A percentile compares a stretch with the other conserved stretches of the same genome.
These are phyloP conservation scores for Cygnus atratus DNA, from an alignment of 2,113 vertebrate genomes.

Conservation along the genomic window DNA sequence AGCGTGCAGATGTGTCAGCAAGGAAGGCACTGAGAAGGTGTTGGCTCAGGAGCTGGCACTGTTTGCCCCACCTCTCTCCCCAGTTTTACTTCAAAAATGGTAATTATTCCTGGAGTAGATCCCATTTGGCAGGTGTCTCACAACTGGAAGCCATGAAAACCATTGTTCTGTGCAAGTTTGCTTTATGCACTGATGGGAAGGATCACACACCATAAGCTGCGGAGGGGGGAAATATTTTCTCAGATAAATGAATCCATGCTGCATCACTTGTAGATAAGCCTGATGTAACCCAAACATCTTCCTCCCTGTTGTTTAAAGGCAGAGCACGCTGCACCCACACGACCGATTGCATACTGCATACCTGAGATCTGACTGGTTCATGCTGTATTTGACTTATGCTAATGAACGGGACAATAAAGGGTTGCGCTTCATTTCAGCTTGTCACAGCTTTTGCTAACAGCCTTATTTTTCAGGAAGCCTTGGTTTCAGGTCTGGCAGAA, in stretches of 20 bases:
- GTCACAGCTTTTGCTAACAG: conserved; percentile 36
- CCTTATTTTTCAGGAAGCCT: background rate
- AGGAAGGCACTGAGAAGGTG: background rate
- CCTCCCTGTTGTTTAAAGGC: background rate
- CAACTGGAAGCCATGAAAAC: background rate
- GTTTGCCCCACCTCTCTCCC: background rate
- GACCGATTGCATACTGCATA: background rate
- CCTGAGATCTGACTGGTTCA: background rate
- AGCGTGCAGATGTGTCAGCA: background rate
- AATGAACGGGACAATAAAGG: background rate
- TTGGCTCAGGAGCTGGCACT: background rate
- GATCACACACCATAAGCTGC: background rate
- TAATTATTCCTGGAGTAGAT: conserved; percentile 3
- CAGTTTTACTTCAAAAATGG: background rate
- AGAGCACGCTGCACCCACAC: background rate
- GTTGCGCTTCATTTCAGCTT: background rate
- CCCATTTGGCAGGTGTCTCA: background rate
- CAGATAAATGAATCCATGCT: background rate
- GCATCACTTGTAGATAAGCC: background rate
- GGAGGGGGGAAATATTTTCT: background rate
- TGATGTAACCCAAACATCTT: background rate
- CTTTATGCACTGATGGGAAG: background rate
- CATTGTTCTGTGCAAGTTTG: background rate
- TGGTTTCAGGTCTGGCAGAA: background rate
- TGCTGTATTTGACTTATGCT: background rate